These are phyloP conservation scores for Tricholaema leucomelas DNA, from an alignment of 2,113 vertebrate genomes.

Conservation along the genomic window DNA sequence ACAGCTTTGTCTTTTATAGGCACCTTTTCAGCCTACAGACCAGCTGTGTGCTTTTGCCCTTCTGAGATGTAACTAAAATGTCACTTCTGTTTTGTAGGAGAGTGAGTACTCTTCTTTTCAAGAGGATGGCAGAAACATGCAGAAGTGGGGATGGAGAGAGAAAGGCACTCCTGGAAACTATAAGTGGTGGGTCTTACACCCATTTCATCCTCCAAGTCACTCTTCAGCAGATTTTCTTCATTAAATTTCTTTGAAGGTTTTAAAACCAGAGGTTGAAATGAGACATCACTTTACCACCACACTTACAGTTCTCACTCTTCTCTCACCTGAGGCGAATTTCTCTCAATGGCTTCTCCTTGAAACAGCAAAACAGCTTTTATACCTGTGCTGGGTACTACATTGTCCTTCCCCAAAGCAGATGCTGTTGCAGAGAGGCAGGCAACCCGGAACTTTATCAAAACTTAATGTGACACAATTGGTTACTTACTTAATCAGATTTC, in stretches of 20 bases:
- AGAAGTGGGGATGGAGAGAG: background rate
- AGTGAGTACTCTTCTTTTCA: background rate
- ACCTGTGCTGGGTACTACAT: background rate
- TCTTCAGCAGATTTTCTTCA: background rate
- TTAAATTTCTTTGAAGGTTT: background rate
- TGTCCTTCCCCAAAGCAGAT: background rate
- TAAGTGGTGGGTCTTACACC: fast-evolving
- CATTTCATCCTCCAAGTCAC: background rate
- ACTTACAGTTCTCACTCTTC: background rate
- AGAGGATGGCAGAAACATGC: background rate
- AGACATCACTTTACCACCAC: background rate
- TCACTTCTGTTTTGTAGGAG: background rate
- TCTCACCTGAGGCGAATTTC: background rate
- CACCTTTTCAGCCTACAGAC: background rate
- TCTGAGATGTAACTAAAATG: background rate
- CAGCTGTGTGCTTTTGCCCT: constrained; percentile 19
- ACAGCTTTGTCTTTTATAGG: background rate
- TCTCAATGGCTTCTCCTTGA: background rate
- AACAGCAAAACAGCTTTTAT: background rate
- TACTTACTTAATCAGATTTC: background rate
- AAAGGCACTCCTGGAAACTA: background rate
- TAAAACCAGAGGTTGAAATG: background rate
- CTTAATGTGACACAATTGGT: background rate
- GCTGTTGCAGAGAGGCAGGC: background rate
- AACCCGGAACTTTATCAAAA: background rate